phyloP scores from a whole-genome alignment of 2,113 vertebrate species.

The Gallinago media region DNA sequence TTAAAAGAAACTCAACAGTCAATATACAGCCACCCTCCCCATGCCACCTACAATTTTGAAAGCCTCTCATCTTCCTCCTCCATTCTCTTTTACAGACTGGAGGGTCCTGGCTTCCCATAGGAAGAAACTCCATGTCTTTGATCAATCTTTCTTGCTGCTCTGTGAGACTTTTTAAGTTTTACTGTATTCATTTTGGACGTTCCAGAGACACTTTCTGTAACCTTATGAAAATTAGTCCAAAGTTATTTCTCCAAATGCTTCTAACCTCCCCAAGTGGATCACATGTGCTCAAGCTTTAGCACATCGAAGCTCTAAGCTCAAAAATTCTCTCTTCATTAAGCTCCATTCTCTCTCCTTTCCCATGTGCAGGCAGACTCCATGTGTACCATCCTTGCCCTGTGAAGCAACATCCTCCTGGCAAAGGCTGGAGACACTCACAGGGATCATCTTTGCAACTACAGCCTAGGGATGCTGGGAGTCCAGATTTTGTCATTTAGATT shows the following conservation, averaged over 20 bases:
- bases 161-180: neutral
- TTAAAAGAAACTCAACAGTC: neutral
- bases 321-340: neutral
- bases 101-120: neutral
- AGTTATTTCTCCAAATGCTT: neutral
- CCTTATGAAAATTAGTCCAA: neutral
- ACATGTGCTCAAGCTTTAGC: neutral
- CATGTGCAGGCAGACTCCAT: neutral
- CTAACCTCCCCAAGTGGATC: neutral
- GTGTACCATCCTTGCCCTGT: neutral
- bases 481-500: neutral
- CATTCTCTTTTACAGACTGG: neutral
- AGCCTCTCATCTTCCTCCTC: neutral
- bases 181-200: neutral
- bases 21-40: neutral
- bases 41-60: neutral
- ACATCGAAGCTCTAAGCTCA: fast-evolving
- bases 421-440: neutral
- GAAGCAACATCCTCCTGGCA: neutral
- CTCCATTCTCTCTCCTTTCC: neutral
- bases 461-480: neutral
- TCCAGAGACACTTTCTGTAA: neutral
- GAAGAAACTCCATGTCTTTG: neutral
- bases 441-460: neutral
- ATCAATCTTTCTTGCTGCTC: neutral